Percentiles rank a stretch among this genome's conserved stretches.
Evolutionary conservation across 2,113 vertebrate species (phyloP).

Genomic region (Catharus minimus): DNA sequence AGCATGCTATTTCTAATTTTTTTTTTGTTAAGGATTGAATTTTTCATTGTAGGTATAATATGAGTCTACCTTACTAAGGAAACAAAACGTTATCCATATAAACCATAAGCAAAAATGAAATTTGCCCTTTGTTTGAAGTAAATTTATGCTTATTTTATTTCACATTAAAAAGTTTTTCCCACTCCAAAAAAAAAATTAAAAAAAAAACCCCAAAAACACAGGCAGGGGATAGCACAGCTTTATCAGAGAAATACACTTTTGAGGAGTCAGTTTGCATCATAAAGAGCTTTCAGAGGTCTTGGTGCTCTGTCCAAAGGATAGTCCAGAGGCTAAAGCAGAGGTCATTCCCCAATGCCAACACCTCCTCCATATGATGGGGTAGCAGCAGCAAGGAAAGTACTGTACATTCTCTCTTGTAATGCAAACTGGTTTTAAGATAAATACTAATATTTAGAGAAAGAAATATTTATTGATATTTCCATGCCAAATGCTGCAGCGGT

Average conservation of each 20-base stretch:
- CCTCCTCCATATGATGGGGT: neutral
- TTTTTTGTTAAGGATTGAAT: neutral
- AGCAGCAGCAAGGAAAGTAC: neutral
- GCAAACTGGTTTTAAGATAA: constrained; percentile 25
- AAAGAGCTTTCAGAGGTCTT: neutral
- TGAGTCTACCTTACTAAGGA: neutral
- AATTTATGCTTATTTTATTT: constrained; percentile 29
- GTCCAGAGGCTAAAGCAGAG: constrained; percentile 21
- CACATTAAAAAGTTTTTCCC: neutral
- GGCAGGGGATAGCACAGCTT: neutral
- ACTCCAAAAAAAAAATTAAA: too few relatives aligned
- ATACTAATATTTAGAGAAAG: constrained; percentile 53
- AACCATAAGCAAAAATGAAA: neutral
- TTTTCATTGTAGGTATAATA: neutral
- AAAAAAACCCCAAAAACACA: neutral
- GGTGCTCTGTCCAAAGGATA: neutral
- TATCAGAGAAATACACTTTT: neutral
- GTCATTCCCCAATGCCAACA: neutral
- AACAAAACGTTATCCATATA: neutral
- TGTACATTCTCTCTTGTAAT: neutral
- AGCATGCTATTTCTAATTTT: neutral
- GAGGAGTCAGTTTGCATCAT: neutral
- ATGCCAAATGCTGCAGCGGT: neutral
- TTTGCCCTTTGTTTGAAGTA: neutral
- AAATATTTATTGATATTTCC: constrained; percentile 24